Conservation (phyloP, 2,113 vertebrate species). For the Pterocles burchelli region DNA sequence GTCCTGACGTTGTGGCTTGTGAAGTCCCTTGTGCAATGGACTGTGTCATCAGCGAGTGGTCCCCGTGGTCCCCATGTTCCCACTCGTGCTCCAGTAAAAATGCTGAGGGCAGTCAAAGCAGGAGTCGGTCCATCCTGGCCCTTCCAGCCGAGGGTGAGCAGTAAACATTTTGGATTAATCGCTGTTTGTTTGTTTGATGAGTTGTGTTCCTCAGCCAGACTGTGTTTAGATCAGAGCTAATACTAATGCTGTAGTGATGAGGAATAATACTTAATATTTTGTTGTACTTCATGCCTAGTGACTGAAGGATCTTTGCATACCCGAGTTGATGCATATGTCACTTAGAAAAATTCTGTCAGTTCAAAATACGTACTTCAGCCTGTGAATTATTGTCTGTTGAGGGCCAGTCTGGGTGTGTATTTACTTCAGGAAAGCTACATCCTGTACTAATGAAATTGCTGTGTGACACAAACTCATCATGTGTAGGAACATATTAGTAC, state of each 20-base stretch:
- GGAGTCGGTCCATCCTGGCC: conserved; percentile 85
- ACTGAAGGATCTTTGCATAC: neutral
- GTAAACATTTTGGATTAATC: neutral
- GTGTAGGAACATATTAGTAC: neutral
- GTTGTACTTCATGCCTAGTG: neutral
- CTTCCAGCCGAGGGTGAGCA: conserved; percentile 87
- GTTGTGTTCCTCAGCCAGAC: neutral
- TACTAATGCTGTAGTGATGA: neutral
- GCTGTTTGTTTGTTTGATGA: neutral
- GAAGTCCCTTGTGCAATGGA: conserved; percentile 86
- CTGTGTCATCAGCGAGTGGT: conserved; percentile 89
- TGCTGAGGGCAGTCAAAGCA: conserved; percentile 87
- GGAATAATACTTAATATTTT: neutral
- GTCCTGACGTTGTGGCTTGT: conserved; percentile 73
- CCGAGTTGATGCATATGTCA: neutral
- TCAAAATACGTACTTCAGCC: neutral
- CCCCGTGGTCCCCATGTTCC: conserved; percentile 89
- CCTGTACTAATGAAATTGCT: neutral
- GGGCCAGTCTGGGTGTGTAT: neutral
- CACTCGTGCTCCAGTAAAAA: conserved; percentile 88
- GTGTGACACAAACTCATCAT: neutral
- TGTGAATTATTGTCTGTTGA: neutral
- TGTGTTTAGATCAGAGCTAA: neutral
- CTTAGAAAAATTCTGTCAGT: neutral
- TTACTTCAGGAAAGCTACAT: neutral